Conservation (phyloP, 2,113 vertebrate genomes). For the Xenotilapia leptura region DNA sequence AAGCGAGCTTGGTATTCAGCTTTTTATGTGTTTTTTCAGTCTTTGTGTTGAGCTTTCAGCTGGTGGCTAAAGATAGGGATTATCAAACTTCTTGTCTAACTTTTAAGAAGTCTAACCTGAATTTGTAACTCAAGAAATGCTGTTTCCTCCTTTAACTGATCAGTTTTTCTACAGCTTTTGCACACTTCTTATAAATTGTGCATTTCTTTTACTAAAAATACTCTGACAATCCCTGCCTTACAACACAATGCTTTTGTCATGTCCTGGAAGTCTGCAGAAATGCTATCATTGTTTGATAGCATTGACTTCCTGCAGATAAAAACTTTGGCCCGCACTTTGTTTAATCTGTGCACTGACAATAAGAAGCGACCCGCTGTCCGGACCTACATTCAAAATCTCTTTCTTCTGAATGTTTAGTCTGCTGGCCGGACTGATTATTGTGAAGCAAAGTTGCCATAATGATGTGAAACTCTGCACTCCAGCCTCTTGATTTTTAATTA, state of each 20-base stretch:
- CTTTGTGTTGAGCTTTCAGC: background rate
- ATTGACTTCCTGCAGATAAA: slow-evolving; percentile 36
- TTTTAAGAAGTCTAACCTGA: background rate
- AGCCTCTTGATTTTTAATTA: slow-evolving; percentile 37
- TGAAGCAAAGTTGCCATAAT: slow-evolving; percentile 48
- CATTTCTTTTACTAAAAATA: background rate
- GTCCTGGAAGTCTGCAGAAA: slow-evolving; percentile 12
- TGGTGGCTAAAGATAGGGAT: background rate
- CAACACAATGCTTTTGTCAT: slow-evolving; percentile 5
- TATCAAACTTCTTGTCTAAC: background rate
- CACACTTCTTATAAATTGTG: background rate
- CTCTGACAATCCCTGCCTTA: background rate
- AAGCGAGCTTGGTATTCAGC: background rate
- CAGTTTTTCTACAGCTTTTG: background rate
- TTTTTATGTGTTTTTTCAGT: background rate
- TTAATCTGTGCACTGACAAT: slow-evolving; percentile 33
- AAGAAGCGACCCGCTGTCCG: background rate
- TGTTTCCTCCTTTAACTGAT: background rate
- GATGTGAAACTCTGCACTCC: slow-evolving; percentile 34
- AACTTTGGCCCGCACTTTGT: background rate
- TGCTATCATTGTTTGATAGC: slow-evolving; percentile 7
- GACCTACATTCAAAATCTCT: slow-evolving; percentile 5
- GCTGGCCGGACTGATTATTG: slow-evolving; percentile 50
- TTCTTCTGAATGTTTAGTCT: slow-evolving; percentile 56
- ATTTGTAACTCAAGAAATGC: background rate